These are phyloP conservation scores for Tanytarsus gracilentus DNA, from an alignment of 2,888 invertebrate species.

Conservation along the genomic window DNA sequence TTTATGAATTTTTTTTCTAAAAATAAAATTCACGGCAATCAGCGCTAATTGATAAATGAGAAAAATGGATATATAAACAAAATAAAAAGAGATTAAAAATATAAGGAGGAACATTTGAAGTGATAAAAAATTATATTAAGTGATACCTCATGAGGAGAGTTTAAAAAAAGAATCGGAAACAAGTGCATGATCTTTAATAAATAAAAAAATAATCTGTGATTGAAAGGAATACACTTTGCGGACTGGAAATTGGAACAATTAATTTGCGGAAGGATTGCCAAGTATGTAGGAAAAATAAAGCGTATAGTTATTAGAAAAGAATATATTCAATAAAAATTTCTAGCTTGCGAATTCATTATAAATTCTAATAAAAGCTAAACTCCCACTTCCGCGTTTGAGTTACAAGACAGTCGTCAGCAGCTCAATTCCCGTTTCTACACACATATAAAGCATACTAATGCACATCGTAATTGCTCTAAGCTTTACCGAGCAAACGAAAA, in stretches of 20 bases:
- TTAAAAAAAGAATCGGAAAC: no score
- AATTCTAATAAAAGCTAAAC: slow-evolving; percentile 27
- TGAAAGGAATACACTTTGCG: no score
- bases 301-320: no score
- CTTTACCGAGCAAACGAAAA: slow-evolving; percentile 3
- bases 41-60: slow-evolving; percentile 23
- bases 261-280: neutral
- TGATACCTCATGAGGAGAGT: no score
- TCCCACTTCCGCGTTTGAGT: slow-evolving; percentile 23
- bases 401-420: neutral
- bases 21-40: slow-evolving; percentile 19
- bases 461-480: slow-evolving; percentile 7
- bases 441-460: slow-evolving; percentile 2
- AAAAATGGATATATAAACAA: neutral
- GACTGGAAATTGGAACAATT: neutral
- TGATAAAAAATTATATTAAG: no score
- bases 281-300: no score
- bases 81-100: neutral
- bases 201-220: no score
- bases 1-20: no score
- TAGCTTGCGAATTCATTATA: slow-evolving; percentile 13
- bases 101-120: neutral
- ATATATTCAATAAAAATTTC: neutral
- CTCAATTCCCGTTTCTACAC: neutral
- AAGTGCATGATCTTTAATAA: no score